Conservation (phyloP, 1,140 invertebrate species). For the Gonioctena quinquepunctata region DNA sequence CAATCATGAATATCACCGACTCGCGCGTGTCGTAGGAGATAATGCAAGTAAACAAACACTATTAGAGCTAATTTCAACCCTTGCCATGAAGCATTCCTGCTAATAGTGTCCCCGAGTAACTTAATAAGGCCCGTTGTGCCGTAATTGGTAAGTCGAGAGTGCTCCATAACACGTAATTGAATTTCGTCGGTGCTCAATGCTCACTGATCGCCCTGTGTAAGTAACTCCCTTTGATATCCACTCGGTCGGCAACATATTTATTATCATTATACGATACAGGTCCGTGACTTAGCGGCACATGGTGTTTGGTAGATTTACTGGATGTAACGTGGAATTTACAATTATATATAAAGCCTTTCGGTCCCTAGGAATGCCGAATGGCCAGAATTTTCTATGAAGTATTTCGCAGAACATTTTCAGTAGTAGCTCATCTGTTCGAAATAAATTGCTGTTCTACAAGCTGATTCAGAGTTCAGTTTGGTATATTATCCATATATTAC, state of each 20-base stretch:
- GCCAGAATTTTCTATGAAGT: too few species aligned
- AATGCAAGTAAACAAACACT: neutral
- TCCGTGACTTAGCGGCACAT: neutral
- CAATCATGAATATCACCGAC: too few species aligned
- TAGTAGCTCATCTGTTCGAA: too few species aligned
- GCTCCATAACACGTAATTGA: conserved; percentile 16
- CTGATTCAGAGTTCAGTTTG: too few species aligned
- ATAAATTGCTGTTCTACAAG: too few species aligned
- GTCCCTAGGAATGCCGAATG: too few species aligned
- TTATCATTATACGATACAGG: conserved; percentile 10
- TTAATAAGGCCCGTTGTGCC: conserved; percentile 17
- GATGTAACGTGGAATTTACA: neutral
- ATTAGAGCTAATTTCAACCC: conserved; percentile 14
- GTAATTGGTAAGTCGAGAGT: conserved; percentile 23
- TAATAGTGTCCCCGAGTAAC: conserved; percentile 3
- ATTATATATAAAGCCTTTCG: too few species aligned
- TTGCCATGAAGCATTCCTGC: neutral
- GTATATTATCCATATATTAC: too few species aligned
- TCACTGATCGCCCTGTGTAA: conserved; percentile 11
- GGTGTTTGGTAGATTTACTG: neutral
- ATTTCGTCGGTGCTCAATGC: conserved; percentile 10
- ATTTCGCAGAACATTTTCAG: too few species aligned
- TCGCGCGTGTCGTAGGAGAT: neutral
- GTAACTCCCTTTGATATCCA: conserved; percentile 17
- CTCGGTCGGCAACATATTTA: conserved; percentile 7